Conservation (phyloP, 1,140 invertebrate genomes). For the Macrostomum lignano region DNA sequence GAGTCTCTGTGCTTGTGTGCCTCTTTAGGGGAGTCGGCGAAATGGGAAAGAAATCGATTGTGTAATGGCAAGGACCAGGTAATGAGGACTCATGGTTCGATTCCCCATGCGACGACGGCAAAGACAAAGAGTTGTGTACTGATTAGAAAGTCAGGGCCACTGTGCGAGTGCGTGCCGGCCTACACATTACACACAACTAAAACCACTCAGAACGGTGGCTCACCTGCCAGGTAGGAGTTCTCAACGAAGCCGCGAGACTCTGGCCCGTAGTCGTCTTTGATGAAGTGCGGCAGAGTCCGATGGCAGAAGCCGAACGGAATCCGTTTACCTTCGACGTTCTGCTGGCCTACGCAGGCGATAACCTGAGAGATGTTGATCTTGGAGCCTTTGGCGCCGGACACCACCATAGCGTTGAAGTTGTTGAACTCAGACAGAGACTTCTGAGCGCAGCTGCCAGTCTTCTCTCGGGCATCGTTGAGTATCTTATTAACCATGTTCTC, state of each 20-base stretch:
- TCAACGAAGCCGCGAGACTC: conserved; percentile 89
- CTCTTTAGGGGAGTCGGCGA: no score
- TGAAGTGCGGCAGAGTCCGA: conserved; percentile 90
- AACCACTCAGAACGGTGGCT: no score
- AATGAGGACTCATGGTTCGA: no score
- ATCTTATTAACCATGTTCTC: conserved; percentile 63
- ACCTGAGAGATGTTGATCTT: conserved; percentile 99
- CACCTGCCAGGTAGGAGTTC: conserved; percentile 63
- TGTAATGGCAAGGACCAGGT: no score
- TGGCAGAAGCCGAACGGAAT: conserved; percentile 98
- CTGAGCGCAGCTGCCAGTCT: conserved; percentile 93
- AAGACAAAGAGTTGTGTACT: no score
- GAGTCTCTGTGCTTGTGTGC: no score
- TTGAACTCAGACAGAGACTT: conserved; percentile 96
- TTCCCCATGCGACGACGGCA: no score
- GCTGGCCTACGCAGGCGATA: conserved; percentile 99
- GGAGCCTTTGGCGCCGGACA: conserved; percentile 91
- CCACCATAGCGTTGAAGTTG: conserved; percentile 98
- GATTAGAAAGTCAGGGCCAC: no score
- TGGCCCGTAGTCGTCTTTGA: conserved; percentile 98
- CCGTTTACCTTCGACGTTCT: conserved; percentile 99
- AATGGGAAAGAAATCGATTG: no score
- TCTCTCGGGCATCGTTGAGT: conserved; percentile 96
- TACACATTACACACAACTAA: no score
- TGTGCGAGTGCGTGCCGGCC: no score